phyloP scores from a whole-genome alignment of 2,797 vertebrate species.

The Manis pentadactyla region DNA sequence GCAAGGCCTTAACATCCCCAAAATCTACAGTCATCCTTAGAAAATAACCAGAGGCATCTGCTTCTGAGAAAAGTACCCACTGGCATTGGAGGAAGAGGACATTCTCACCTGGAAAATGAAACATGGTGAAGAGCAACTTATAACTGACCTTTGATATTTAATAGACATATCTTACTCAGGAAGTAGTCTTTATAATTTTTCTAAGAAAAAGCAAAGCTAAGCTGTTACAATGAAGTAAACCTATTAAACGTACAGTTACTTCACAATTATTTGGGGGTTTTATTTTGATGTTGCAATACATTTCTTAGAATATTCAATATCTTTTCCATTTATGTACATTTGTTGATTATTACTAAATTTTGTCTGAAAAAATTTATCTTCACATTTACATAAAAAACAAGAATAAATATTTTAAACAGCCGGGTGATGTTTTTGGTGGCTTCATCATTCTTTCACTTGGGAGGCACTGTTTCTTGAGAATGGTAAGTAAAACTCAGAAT shows the following conservation, averaged over 20 bases:
- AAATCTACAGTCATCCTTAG: not conserved
- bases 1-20: not conserved
- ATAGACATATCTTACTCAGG: not conserved
- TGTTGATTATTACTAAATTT: not conserved
- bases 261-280: not conserved
- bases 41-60: not conserved
- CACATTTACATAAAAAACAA: not conserved
- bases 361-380: not conserved
- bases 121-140: not conserved
- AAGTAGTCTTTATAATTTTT: not conserved
- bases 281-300: not conserved
- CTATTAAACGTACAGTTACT: not conserved
- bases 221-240: not conserved
- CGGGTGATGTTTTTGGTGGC: rapidly evolving
- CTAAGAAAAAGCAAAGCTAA: not conserved
- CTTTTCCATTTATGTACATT: not conserved
- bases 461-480: not conserved
- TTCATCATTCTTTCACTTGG: not conserved
- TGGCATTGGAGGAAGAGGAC: rapidly evolving
- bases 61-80: not conserved
- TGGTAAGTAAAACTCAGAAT: not conserved
- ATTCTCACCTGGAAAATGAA: not conserved
- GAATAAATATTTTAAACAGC: not conserved
- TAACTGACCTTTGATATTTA: not conserved
- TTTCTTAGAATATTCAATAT: not conserved